These are phyloP conservation scores for Eulemur mongoz DNA, from an alignment of 2,797 vertebrate genomes.

Conservation along the genomic window DNA sequence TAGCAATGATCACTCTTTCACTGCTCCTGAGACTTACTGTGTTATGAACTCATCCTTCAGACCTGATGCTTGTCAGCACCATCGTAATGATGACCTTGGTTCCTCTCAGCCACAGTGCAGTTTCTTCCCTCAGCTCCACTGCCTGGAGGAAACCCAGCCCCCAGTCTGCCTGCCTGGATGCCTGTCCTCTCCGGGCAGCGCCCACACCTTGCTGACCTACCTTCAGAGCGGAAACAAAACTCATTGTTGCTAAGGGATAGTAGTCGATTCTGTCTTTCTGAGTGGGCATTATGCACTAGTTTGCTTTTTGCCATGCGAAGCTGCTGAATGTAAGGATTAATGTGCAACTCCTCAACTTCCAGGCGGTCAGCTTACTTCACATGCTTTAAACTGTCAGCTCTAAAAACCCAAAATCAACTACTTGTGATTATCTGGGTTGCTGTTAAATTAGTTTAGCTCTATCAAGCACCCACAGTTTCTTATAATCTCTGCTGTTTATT, in stretches of 20 bases:
- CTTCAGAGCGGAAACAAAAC: not conserved
- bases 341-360: not conserved
- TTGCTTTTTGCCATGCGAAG: not conserved
- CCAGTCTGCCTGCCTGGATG: not conserved
- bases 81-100: not conserved
- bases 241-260: not conserved
- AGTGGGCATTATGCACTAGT: not conserved
- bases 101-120: not conserved
- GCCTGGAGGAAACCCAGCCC: not conserved
- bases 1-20: not conserved
- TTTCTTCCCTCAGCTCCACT: not conserved
- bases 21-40: not conserved
- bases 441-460: constrained; percentile 22
- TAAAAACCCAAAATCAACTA: not conserved
- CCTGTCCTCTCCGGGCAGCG: not conserved
- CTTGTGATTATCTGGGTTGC: not conserved
- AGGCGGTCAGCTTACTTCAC: not conserved
- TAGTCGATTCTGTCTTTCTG: not conserved
- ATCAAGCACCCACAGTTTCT: not conserved
- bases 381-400: not conserved
- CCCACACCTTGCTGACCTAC: not conserved
- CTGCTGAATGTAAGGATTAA: not conserved
- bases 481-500: not conserved
- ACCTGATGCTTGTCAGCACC: not conserved
- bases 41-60: not conserved